phyloP scores from a whole-genome alignment of 2,888 invertebrate species.

The Amphipyra berbera region DNA sequence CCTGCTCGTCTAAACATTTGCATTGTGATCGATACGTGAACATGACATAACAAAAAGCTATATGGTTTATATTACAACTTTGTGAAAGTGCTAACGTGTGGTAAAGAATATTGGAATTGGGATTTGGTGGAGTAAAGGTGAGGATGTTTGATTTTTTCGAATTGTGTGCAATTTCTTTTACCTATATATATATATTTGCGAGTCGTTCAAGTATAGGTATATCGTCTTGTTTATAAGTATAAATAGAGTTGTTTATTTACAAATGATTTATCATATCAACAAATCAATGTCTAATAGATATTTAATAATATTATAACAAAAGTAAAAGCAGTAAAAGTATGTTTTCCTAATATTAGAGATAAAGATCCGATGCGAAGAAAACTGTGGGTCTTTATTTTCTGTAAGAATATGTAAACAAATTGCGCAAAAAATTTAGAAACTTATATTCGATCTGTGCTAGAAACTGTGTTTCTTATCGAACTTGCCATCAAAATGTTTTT shows the following conservation, averaged over 20 bases:
- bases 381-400: too few relatives aligned
- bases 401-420: neutral
- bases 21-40: slow-evolving; percentile 40
- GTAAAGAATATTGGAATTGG: slow-evolving; percentile 35
- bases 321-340: neutral
- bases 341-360: neutral
- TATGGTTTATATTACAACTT: slow-evolving; percentile 18
- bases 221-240: neutral
- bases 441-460: neutral
- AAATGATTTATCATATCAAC: slow-evolving; percentile 3
- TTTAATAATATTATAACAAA: neutral
- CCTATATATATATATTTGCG: neutral
- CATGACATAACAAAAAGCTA: slow-evolving; percentile 43
- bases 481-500: too few relatives aligned
- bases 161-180: neutral
- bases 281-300: slow-evolving; percentile 1
- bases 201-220: neutral
- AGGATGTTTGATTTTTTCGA: slow-evolving; percentile 22
- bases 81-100: slow-evolving; percentile 56
- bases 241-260: slow-evolving; percentile 28
- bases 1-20: slow-evolving; percentile 47
- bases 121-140: slow-evolving; percentile 48
- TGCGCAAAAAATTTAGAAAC: neutral
- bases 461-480: neutral
- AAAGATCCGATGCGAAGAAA: neutral